A percentile compares a stretch with the other conserved stretches of the same genome.
phyloP scores from a whole-genome alignment of 2,113 vertebrate species.

The Scomber japonicus region DNA sequence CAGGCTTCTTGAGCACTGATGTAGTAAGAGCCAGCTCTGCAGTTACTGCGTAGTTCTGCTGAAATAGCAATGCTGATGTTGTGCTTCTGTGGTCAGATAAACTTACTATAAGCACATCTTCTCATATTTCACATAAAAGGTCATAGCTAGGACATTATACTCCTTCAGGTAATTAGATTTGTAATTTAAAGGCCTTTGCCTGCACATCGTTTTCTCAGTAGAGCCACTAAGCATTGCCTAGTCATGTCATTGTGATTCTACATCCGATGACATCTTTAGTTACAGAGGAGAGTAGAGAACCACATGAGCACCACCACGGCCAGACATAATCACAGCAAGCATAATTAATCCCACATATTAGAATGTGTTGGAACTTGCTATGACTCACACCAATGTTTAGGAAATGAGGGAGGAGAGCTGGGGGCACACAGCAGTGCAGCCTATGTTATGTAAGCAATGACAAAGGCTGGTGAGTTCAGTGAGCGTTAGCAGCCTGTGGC shows the following conservation, averaged over 20 bases:
- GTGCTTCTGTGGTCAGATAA: conserved; percentile 13
- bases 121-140: conserved; percentile 37
- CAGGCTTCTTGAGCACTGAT: conserved; percentile 14
- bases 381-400: conserved; percentile 57
- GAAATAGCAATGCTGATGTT: conserved; percentile 22
- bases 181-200: conserved; percentile 26
- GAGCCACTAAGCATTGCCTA: background rate
- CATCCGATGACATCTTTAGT: conserved; percentile 12
- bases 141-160: background rate
- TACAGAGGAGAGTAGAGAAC: conserved; percentile 18
- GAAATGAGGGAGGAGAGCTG: conserved; percentile 41
- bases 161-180: conserved; percentile 54
- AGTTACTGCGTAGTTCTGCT: conserved; percentile 4
- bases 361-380: conserved; percentile 45
- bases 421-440: conserved; percentile 6
- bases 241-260: conserved; percentile 7
- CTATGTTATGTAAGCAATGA: conserved; percentile 57
- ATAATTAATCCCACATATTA: conserved; percentile 53
- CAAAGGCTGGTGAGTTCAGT: conserved; percentile 46
- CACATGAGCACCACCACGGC: conserved; percentile 10
- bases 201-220: conserved; percentile 23
- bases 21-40: conserved; percentile 2
- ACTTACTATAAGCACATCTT: conserved; percentile 7
- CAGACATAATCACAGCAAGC: conserved; percentile 26
- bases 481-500: conserved; percentile 50